A percentile compares a stretch with the other conserved stretches of the same genome.
phyloP scores from a whole-genome alignment of 2,113 vertebrate species.

The Chelonoidis abingdonii region DNA sequence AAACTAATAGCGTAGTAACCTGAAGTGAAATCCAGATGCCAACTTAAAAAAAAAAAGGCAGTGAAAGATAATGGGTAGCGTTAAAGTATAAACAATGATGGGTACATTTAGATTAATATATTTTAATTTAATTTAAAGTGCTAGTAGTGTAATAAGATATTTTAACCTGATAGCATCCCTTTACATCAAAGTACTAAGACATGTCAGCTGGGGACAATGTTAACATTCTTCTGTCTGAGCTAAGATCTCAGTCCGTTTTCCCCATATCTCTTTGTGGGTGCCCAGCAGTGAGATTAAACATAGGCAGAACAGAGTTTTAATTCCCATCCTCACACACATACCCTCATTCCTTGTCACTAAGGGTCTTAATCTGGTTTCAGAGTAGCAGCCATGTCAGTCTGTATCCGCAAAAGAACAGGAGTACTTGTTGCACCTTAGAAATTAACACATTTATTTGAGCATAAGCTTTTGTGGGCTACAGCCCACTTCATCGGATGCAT shows the following conservation, averaged over 20 bases:
- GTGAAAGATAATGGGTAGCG: neutral
- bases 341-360: neutral
- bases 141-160: neutral
- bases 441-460: too few species aligned
- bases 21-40: neutral
- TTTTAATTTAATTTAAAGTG: neutral
- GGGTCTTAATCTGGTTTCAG: neutral
- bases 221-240: neutral
- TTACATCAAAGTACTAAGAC: neutral
- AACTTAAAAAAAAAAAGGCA: neutral
- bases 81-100: neutral
- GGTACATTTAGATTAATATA: neutral
- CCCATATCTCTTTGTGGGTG: neutral
- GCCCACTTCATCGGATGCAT: too few species aligned
- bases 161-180: constrained; percentile 7
- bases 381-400: too few species aligned
- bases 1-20: neutral
- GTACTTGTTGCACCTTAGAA: too few species aligned
- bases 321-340: neutral
- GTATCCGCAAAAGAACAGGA: too few species aligned
- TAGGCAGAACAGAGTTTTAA: neutral
- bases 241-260: neutral
- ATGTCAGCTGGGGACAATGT: neutral
- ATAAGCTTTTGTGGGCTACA: too few species aligned
- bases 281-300: neutral